phyloP scores from a whole-genome alignment of 2,888 invertebrate species.

The Trachelus troglodyta region DNA sequence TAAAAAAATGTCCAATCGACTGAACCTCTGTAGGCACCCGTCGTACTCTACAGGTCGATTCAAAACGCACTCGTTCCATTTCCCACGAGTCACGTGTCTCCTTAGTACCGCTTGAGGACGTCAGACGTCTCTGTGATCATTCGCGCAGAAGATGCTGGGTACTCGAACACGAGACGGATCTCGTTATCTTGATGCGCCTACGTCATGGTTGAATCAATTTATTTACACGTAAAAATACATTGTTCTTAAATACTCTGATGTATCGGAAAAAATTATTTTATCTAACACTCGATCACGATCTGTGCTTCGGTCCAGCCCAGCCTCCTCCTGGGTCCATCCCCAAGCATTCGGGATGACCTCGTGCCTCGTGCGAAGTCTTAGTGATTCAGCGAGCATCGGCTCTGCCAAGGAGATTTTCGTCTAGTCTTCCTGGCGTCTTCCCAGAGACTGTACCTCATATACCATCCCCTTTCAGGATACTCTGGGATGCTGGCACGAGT shows the following conservation, averaged over 20 bases:
- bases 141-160: background rate
- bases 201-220: background rate
- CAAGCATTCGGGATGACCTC: background rate
- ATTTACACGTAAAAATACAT: background rate
- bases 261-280: background rate
- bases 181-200: background rate
- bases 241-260: background rate
- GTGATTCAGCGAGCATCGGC: constrained; percentile 5
- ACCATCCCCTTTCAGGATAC: background rate
- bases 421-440: constrained; percentile 44
- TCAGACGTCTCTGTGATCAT: background rate
- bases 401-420: constrained; percentile 11
- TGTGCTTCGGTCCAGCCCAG: background rate
- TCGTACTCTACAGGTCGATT: background rate
- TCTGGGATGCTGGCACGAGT: constrained; percentile 8
- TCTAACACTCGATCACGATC: background rate
- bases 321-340: background rate
- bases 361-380: background rate
- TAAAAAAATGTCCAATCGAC: too few relatives aligned
- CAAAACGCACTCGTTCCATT: background rate
- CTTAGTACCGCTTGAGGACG: background rate
- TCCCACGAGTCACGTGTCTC: background rate
- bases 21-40: too few relatives aligned
- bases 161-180: background rate
- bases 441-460: constrained; percentile 22